Conservation (phyloP, 2,888 invertebrate genomes). For the Lochmaea crataegi region DNA sequence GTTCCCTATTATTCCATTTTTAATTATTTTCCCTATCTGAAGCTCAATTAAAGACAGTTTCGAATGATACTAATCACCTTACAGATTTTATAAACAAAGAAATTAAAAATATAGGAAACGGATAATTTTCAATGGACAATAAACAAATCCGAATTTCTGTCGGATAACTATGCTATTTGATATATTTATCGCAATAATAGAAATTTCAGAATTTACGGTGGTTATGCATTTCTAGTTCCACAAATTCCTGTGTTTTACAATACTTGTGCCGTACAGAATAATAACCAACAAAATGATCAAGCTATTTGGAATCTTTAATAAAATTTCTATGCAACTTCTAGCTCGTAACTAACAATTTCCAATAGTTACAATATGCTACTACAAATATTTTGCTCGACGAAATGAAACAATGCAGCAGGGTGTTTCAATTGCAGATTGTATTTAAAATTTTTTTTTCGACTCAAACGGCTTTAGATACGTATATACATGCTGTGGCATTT, state of each 20-base stretch:
- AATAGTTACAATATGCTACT: not conserved
- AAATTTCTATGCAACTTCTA: not conserved
- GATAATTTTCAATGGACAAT: no score
- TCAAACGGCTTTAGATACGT: conserved; percentile 8
- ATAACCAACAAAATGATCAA: not conserved
- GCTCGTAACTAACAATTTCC: not conserved
- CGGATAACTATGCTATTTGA: no score
- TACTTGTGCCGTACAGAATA: not conserved
- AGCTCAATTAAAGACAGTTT: no score
- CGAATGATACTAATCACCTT: no score
- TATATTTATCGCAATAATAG: no score
- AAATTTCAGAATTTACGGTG: no score
- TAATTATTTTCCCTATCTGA: no score
- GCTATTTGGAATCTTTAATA: not conserved
- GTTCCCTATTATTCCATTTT: no score
- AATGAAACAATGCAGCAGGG: conserved; percentile 12
- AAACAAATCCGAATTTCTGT: no score
- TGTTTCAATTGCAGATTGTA: conserved; percentile 23
- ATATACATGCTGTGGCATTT: not conserved
- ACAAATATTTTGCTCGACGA: conserved; percentile 6
- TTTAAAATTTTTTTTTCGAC: not conserved
- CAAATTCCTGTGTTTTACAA: not conserved
- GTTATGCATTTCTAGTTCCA: no score
- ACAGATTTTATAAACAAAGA: no score
- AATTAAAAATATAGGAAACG: no score